Evolutionary conservation across 1,140 invertebrate species (phyloP).

Genomic region (Drosophila hydei): DNA sequence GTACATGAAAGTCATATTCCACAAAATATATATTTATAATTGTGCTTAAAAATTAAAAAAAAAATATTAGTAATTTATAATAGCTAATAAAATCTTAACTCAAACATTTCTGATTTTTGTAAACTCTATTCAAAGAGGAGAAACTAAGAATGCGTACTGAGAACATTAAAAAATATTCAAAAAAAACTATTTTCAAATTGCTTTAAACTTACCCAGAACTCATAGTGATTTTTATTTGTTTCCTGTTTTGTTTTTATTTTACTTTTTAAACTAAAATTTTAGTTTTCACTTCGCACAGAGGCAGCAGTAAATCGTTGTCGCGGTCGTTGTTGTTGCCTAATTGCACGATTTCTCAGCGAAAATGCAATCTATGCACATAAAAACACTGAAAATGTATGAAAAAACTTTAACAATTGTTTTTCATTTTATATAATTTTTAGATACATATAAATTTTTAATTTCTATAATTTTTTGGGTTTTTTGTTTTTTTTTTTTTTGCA

Average conservation of each 20-base stretch:
- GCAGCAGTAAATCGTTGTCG: conserved; percentile 47
- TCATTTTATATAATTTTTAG: background rate
- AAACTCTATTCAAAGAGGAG: too few relatives aligned
- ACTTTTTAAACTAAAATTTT: conserved; percentile 42
- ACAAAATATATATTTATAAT: too few relatives aligned
- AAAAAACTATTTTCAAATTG: too few relatives aligned
- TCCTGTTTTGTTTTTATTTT: conserved; percentile 16
- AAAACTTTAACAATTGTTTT: conserved; percentile 32
- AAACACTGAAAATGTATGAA: conserved; percentile 71
- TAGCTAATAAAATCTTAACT: too few relatives aligned
- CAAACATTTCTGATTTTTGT: too few relatives aligned
- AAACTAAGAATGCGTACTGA: too few relatives aligned
- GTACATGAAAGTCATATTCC: too few relatives aligned
- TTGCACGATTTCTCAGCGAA: conserved; percentile 61
- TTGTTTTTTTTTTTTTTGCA: conserved; percentile 53
- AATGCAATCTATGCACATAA: conserved; percentile 63
- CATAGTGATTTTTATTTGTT: conserved; percentile 43
- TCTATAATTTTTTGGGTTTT: conserved; percentile 6
- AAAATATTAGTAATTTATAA: too few relatives aligned
- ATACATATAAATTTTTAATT: conserved; percentile 3
- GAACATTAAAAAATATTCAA: too few relatives aligned
- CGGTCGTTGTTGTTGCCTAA: conserved; percentile 60
- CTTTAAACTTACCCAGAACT: conserved; percentile 66
- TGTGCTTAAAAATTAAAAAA: too few relatives aligned
- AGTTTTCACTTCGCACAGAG: conserved; percentile 43